Evolutionary conservation across 2,797 vertebrate genomes (phyloP).

Genomic region (Catamblyrhynchus diadema): DNA sequence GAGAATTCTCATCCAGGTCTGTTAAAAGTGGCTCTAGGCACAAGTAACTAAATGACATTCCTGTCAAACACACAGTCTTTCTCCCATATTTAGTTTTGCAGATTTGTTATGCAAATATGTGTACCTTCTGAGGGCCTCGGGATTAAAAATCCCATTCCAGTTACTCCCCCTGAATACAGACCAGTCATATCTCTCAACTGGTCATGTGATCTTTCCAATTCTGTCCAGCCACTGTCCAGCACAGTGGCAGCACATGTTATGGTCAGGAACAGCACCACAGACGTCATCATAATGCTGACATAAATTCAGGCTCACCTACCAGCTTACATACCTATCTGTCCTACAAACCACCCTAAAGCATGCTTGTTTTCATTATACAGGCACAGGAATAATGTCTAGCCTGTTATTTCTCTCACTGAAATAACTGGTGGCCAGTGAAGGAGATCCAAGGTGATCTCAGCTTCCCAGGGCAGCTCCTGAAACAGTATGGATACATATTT

Average conservation of each 20-base stretch:
- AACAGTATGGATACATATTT: not conserved
- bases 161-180: not conserved
- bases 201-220: not conserved
- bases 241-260: not conserved
- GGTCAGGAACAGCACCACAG: not conserved
- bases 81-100: not conserved
- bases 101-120: not conserved
- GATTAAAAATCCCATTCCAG: not conserved
- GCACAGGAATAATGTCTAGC: not conserved
- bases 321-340: not conserved
- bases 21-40: not conserved
- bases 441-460: not conserved
- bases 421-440: not conserved
- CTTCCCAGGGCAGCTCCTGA: not conserved
- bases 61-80: not conserved
- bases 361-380: not conserved
- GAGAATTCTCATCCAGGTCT: not conserved
- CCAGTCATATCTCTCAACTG: not conserved
- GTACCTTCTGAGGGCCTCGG: not conserved
- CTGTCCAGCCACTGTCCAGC: not conserved
- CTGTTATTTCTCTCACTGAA: no score
- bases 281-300: not conserved
- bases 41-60: not conserved
- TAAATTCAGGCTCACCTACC: not conserved
- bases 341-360: not conserved